Evolutionary conservation across 2,797 vertebrate genomes (phyloP).

Genomic region (Momotus momota): DNA sequence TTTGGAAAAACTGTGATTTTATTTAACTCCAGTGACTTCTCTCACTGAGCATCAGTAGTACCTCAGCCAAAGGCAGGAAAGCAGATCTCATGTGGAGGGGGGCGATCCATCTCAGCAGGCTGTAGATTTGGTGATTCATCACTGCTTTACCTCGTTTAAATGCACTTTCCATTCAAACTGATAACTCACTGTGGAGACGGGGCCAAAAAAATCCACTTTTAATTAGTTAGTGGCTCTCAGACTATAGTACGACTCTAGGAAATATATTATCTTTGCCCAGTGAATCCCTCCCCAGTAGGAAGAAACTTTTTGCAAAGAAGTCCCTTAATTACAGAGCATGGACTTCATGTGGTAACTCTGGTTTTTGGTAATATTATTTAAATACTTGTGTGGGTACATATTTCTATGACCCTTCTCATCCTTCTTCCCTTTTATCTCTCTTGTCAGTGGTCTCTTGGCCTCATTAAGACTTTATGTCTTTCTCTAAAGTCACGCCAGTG

Average conservation of each 20-base stretch:
- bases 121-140: slow-evolving; percentile 9
- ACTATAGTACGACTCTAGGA: neutral
- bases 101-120: slow-evolving; percentile 1
- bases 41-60: neutral
- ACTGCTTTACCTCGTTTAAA: neutral
- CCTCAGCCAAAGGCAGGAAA: neutral
- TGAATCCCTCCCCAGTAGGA: neutral
- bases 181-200: neutral
- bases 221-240: neutral
- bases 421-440: neutral
- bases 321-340: neutral
- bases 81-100: neutral
- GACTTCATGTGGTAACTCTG: neutral
- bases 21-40: neutral
- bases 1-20: neutral
- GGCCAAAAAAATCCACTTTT: neutral
- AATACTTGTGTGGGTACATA: neutral
- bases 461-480: neutral
- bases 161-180: neutral
- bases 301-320: neutral
- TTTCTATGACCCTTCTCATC: neutral
- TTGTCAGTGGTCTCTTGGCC: neutral
- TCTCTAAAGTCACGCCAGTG: neutral
- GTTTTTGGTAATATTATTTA: neutral
- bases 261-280: neutral